Evolutionary conservation across 2,797 vertebrate genomes (phyloP).

Genomic region (Cyclopterus lumpus): DNA sequence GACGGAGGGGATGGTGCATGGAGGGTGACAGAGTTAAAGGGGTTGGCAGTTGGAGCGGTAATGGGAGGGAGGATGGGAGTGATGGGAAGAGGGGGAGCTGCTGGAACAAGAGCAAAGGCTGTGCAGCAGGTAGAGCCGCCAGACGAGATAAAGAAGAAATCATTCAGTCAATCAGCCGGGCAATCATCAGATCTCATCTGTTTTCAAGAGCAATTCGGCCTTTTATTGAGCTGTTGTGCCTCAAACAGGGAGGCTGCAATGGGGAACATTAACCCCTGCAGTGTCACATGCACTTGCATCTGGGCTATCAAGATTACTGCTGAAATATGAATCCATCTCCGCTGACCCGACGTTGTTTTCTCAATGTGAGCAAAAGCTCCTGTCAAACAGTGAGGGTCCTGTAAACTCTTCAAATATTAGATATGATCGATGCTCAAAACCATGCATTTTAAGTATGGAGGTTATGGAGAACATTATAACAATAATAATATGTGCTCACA

Average conservation of each 20-base stretch:
- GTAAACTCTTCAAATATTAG: neutral
- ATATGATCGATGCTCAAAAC: neutral
- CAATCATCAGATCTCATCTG: slow-evolving; percentile 87
- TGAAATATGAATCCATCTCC: slow-evolving; percentile 12
- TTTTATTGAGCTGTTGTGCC: slow-evolving; percentile 86
- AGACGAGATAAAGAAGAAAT: slow-evolving; percentile 84
- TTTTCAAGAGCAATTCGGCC: slow-evolving; percentile 84
- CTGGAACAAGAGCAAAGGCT: slow-evolving; percentile 40
- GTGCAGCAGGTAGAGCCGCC: slow-evolving; percentile 70
- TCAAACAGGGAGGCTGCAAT: slow-evolving; percentile 68
- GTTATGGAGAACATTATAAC: neutral
- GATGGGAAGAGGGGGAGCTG: slow-evolving; percentile 55
- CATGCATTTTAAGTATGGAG: neutral
- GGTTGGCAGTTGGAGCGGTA: slow-evolving; percentile 43
- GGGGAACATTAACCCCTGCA: slow-evolving; percentile 67
- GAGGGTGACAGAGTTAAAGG: slow-evolving; percentile 60
- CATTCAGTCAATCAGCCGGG: slow-evolving; percentile 85
- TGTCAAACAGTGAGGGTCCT: neutral
- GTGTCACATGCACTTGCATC: slow-evolving; percentile 24
- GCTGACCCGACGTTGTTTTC: neutral
- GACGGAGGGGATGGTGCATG: slow-evolving; percentile 62
- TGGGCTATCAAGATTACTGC: slow-evolving; percentile 3
- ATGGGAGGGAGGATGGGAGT: slow-evolving; percentile 53
- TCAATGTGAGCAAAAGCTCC: neutral
- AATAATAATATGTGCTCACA: neutral